Evolutionary conservation across 2,888 invertebrate genomes (phyloP).

Genomic region (Acleris laterana): DNA sequence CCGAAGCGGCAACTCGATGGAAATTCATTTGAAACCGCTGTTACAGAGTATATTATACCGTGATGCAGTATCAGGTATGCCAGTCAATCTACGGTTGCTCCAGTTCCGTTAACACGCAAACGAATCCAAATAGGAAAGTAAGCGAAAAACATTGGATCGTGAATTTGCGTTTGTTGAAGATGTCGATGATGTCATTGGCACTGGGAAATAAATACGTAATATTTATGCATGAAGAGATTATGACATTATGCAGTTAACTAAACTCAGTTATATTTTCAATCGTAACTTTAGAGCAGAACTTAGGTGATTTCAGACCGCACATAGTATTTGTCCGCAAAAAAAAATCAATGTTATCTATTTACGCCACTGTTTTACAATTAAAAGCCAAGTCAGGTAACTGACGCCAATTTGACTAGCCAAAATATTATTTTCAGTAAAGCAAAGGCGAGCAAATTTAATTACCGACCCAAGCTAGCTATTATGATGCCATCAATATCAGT

Average conservation of each 20-base stretch:
- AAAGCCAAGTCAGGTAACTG: no score
- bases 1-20: conserved; percentile 34
- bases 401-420: no score
- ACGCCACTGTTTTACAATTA: no score
- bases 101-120: conserved; percentile 12
- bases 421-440: no score
- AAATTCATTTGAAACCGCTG: conserved; percentile 26
- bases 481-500: no score
- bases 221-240: not conserved
- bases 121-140: conserved; percentile 14
- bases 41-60: conserved; percentile 7
- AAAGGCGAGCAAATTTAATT: no score
- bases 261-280: not conserved
- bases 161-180: conserved; percentile 13
- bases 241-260: not conserved
- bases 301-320: no score
- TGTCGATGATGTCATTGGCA: conserved; percentile 11
- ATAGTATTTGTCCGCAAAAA: no score
- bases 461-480: no score
- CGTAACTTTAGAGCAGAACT: no score
- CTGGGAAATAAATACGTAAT: not conserved
- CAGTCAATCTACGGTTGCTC: conserved; percentile 20
- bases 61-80: conserved; percentile 21
- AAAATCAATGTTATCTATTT: no score
- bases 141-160: conserved; percentile 26